A percentile compares a stretch with the other conserved stretches of the same genome.
phyloP scores from a whole-genome alignment of 1,140 invertebrate species.

The Condylostylus longicornis region DNA sequence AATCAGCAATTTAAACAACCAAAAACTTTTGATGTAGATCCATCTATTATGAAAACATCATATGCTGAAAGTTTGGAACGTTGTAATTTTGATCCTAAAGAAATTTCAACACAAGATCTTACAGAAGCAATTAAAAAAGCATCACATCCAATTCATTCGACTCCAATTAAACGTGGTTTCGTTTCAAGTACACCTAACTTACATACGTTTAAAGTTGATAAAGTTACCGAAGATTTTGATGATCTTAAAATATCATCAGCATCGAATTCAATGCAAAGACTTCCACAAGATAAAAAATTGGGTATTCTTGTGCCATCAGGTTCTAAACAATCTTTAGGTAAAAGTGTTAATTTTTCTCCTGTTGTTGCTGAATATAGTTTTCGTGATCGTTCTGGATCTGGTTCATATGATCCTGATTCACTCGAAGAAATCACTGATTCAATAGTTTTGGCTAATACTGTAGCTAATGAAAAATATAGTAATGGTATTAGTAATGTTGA shows the following conservation, averaged over 20 bases:
- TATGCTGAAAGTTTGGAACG: conserved; percentile 28
- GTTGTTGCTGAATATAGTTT: conserved; percentile 57
- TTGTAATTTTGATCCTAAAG: conserved; percentile 19
- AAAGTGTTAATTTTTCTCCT: conserved; percentile 51
- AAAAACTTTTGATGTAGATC: conserved; percentile 30
- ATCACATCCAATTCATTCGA: conserved; percentile 29
- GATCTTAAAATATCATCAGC: conserved; percentile 28
- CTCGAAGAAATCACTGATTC: neutral
- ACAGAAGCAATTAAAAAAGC: conserved; percentile 12
- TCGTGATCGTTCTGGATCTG: conserved; percentile 37
- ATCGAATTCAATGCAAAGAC: conserved; percentile 37
- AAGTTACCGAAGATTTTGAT: conserved; percentile 20
- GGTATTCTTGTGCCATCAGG: conserved; percentile 37
- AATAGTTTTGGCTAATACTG: too few relatives aligned
- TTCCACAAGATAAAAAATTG: conserved; percentile 34
- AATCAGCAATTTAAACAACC: conserved; percentile 1
- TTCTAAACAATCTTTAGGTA: conserved; percentile 31
- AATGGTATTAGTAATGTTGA: too few relatives aligned
- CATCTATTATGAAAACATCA: conserved; percentile 23
- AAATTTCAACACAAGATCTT: conserved; percentile 6
- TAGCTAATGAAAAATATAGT: too few relatives aligned
- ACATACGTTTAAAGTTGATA: conserved; percentile 31
- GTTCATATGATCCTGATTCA: conserved; percentile 6
- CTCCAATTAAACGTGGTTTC: conserved; percentile 31
- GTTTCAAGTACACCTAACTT: conserved; percentile 50